Percentiles rank a stretch among this genome's conserved stretches.
phyloP scores from a whole-genome alignment of 2,113 vertebrate species.

The Anser cygnoides region DNA sequence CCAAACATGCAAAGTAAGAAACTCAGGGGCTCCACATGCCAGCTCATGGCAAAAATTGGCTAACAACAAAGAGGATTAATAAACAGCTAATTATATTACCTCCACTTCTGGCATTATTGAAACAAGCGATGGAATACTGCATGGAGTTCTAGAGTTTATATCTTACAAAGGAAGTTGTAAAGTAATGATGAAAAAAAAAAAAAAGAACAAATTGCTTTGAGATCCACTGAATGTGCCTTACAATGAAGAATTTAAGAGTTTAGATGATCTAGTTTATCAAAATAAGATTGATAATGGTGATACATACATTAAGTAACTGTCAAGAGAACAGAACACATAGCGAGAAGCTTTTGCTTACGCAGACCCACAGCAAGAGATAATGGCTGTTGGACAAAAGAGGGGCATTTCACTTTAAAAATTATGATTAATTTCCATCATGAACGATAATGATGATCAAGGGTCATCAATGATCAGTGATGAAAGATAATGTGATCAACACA shows the following conservation, averaged over 20 bases:
- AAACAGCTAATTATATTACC: background rate
- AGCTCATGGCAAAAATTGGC: background rate
- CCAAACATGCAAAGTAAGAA: background rate
- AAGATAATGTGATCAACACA: background rate
- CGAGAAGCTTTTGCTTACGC: background rate
- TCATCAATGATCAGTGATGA: background rate
- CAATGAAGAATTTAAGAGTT: background rate
- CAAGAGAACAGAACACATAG: background rate
- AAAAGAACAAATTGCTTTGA: background rate
- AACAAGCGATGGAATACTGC: background rate
- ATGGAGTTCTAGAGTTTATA: background rate
- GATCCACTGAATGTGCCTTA: background rate
- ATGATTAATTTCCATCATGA: background rate
- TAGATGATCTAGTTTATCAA: background rate
- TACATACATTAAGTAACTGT: background rate
- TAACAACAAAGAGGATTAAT: fast-evolving
- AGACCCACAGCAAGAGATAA: background rate
- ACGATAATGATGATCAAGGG: background rate
- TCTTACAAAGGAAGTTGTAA: background rate
- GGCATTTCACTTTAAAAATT: background rate
- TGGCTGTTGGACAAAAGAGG: fast-evolving
- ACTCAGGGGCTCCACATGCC: background rate
- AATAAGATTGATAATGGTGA: background rate
- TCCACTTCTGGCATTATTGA: fast-evolving
- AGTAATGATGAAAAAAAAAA: background rate